phyloP scores from a whole-genome alignment of 1,140 invertebrate genomes.

The Uloborus diversus region DNA sequence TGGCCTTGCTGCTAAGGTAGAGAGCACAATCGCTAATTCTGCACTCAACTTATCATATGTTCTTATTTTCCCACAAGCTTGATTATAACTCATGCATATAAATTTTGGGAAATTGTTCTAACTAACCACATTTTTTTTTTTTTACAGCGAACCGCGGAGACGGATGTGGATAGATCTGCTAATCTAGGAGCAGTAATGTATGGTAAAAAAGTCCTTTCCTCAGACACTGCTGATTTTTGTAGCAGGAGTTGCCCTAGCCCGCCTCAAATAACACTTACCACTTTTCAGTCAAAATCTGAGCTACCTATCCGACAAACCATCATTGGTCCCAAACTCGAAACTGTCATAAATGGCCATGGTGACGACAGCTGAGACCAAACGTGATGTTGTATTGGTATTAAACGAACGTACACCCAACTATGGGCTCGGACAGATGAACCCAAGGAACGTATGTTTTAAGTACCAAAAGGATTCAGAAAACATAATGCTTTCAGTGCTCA shows the following conservation, averaged over 20 bases:
- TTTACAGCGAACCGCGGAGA: constrained; percentile 24
- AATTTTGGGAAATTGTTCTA: too few species aligned
- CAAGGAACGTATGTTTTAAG: too few species aligned
- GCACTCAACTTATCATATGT: too few species aligned
- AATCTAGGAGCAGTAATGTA: constrained; percentile 38
- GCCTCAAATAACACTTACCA: constrained; percentile 43
- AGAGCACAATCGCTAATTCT: too few species aligned
- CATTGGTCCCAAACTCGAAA: constrained; percentile 49
- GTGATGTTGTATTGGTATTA: too few species aligned
- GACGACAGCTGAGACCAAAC: constrained; percentile 53
- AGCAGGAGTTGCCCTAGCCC: constrained; percentile 6
- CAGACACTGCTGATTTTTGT: neutral
- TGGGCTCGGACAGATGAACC: too few species aligned
- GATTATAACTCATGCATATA: too few species aligned
- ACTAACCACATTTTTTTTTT: too few species aligned
- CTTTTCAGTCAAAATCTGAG: constrained; percentile 50
- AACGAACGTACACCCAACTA: too few species aligned
- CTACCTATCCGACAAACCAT: constrained; percentile 47
- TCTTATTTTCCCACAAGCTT: too few species aligned
- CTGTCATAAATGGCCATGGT: constrained; percentile 46
- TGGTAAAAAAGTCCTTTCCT: constrained; percentile 16
- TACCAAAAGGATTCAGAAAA: too few species aligned
- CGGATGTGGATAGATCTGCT: constrained; percentile 29
- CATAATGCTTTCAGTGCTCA: constrained; percentile 37
- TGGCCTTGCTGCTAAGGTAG: too few species aligned